These are phyloP conservation scores for Dascillus cervinus DNA, from an alignment of 2,888 invertebrate species.

Conservation along the genomic window DNA sequence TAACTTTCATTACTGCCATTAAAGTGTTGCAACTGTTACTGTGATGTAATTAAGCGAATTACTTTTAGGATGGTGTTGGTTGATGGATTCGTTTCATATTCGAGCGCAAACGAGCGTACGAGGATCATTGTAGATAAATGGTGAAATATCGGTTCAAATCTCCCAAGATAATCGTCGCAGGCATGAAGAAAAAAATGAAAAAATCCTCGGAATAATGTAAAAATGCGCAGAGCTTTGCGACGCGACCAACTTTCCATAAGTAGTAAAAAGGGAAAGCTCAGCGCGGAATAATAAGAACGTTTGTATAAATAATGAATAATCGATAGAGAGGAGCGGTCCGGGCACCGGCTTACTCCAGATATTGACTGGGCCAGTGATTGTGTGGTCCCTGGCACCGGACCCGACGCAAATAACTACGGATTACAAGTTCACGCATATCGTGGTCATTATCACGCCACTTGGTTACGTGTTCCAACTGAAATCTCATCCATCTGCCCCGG, in stretches of 20 bases:
- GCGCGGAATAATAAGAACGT: conserved; percentile 42
- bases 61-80: no score
- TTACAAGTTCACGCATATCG: conserved; percentile 22
- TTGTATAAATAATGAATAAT: conserved; percentile 45
- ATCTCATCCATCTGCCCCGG: neutral
- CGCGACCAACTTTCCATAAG: conserved; percentile 21
- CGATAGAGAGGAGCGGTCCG: conserved; percentile 39
- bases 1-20: no score
- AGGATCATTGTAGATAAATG: no score
- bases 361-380: conserved; percentile 38
- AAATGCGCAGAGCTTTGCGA: conserved; percentile 14
- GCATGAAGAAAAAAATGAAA: conserved; percentile 10
- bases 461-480: neutral
- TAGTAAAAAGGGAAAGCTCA: conserved; percentile 36
- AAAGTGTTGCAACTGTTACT: no score
- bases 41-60: no score
- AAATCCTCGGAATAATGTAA: conserved; percentile 16
- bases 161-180: no score
- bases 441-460: conserved; percentile 22
- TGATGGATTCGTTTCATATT: no score
- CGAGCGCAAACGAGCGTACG: no score
- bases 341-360: conserved; percentile 43
- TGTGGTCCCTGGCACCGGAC: conserved; percentile 34
- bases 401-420: conserved; percentile 21
- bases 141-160: no score